Conservation (phyloP, 2,888 invertebrate genomes). For the Drosophila anomalipes region DNA sequence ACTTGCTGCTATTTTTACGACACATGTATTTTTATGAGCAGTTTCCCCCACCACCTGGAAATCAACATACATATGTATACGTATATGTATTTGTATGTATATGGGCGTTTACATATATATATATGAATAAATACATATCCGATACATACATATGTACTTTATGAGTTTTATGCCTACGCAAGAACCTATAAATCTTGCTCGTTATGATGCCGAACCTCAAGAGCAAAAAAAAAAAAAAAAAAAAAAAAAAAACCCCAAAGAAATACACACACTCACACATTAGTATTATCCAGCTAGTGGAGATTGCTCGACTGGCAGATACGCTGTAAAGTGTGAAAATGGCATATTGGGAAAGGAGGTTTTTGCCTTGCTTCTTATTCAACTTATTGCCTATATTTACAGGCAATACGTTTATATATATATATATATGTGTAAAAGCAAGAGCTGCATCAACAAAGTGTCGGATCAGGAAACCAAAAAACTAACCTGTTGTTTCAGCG, state of each 20-base stretch:
- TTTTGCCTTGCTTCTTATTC: not conserved
- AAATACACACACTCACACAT: not conserved
- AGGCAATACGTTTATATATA: constrained; percentile 15
- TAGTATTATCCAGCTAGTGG: not conserved
- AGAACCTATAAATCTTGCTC: constrained; percentile 47
- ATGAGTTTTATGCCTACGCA: constrained; percentile 35
- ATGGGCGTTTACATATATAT: not conserved
- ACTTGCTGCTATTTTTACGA: constrained; percentile 42
- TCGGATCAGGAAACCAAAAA: constrained; percentile 16
- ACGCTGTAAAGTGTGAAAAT: not conserved
- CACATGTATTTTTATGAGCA: constrained; percentile 39
- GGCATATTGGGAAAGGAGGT: too few species aligned
- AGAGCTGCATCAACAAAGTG: constrained; percentile 25
- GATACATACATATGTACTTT: constrained; percentile 26
- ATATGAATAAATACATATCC: constrained; percentile 19
- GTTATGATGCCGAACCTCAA: constrained; percentile 32
- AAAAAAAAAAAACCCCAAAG: not conserved
- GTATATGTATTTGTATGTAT: not conserved
- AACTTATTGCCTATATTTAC: not conserved
- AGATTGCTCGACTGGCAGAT: not conserved
- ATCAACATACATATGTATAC: not conserved
- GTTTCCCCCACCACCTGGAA: not conserved
- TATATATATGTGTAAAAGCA: constrained; percentile 2
- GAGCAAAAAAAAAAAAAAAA: not conserved
- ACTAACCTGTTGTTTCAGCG: constrained; percentile 61